Evolutionary conservation across 2,888 invertebrate genomes (phyloP), one percentile per base, ranked within the genome.

Genomic region (Acrocyrtus sp.): DNA sequence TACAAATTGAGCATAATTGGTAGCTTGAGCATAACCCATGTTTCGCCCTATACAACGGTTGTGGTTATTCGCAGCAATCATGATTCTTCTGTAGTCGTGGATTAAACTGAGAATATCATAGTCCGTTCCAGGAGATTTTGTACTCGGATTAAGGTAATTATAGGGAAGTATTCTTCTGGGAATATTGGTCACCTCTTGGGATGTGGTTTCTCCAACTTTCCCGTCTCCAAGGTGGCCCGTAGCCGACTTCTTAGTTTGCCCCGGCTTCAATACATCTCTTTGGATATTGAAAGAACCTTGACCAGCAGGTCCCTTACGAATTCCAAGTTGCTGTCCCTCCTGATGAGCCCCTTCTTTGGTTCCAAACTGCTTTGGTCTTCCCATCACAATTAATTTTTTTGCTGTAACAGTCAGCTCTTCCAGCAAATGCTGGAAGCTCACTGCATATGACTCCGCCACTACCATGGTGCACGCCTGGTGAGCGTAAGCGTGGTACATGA

Each of bases 401-500:
- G n/a, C n/a, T 34, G 34, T 12, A 8, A 8, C 12, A 8, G 43
- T 75, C 75, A 75, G 72, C 62, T 75, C 75, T 24, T 75, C 67
- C 29, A 75, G 17, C 21, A 75, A 45, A 48, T 72, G 75, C 29
- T 67, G 67, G 26, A 62, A 75, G 19, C 70, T 70, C 0, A 62
- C 67, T 17, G 72, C 61, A 39, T 66, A 72, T 6, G 57, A 58
- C 26, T 75, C 75, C 0, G 72, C 72, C 17, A 75, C 21, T 5
- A 75, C 75, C 72, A 75, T 75, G 15, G 75, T 72, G 17, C 72
- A 75, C 0, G 75, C 75, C 51, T 75, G 72, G 50, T 75, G 68
- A 3, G 72, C 62, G 34, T 72, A 75, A 0, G 63, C 72, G 24
- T 75, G 75, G 15, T 67, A 72, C 72, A 75, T 72, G 63, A 72